Evolutionary conservation across 2,113 vertebrate species (phyloP), one percentile per base, ranked within the genome.

Genomic region (Thymallus thymallus): DNA sequence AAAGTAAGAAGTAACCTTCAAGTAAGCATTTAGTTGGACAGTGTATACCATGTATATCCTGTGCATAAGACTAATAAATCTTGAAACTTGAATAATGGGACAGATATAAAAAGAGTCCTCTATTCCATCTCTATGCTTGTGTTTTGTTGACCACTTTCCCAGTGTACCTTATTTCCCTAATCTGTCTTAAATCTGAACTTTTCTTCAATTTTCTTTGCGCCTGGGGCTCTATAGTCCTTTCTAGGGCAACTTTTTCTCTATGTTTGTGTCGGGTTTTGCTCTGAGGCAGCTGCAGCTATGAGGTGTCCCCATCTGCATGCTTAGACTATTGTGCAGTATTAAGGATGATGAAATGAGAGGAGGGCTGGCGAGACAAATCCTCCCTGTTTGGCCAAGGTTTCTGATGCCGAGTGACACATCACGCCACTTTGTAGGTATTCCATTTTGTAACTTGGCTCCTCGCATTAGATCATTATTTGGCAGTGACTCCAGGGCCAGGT

Each of bases 391-490:
- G 56, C 56, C 81, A 65, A 48, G 68, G 12, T 70, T 87, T 72
- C 55, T 81, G 80, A 86, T 82, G 68, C 35, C 5, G 76, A 82
- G 68, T 79, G 83, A 81, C 84, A 82, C 73, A 63, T 87, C 75
- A 77, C 65, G 69, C 72, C 46, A 69, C 80, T 77, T 65, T 0
- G 62, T 24, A 80, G 83, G 73, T 82, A 74, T 23, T 58, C 61
- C 66, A 82, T 86, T 51, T 89, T 88, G 78, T 79, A 77, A 79
- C 32, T 72, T 72, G 71, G 71, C 71, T 18, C 22, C 60, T 46
- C 6, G 79, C 72, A 80, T 85, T 80, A 79, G 67, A 78, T 80
- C 10, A 74, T 35, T 82, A 85, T 87, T 74, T 68, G 76, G 81
- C 64, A 78, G 76, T 76, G 32, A 84, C 75, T 29, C 24, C 48